Percentiles rank a stretch among this genome's conserved stretches.
These are phyloP conservation scores for Cyclura pinguis DNA, from an alignment of 2,797 vertebrate genomes.

Conservation along the genomic window DNA sequence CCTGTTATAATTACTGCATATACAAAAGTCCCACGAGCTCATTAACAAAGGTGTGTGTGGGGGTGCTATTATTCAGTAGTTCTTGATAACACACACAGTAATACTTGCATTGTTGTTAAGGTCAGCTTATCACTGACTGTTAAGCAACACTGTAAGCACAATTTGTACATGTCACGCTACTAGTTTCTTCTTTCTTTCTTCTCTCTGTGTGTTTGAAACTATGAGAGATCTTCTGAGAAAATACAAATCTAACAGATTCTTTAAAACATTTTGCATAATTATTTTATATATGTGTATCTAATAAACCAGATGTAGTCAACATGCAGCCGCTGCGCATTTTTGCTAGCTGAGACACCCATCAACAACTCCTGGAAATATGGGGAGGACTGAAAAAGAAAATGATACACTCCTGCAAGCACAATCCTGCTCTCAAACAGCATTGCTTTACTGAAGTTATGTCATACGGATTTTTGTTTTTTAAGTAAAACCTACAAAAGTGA, in stretches of 20 bases:
- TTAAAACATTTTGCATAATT: not conserved
- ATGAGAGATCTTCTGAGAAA: not conserved
- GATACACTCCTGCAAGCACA: not conserved
- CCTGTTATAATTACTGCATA: slow-evolving; percentile 27
- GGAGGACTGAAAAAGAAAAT: not conserved
- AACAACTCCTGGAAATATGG: not conserved
- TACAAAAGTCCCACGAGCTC: not conserved
- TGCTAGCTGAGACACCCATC: not conserved
- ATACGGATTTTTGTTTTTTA: too few species aligned
- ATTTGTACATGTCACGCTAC: not conserved
- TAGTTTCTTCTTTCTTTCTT: slow-evolving; percentile 6
- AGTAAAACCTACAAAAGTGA: too few species aligned
- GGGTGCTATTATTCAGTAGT: not conserved
- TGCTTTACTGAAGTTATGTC: too few species aligned
- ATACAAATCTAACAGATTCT: not conserved
- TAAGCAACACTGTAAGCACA: not conserved
- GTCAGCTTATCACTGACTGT: not conserved
- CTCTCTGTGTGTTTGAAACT: not conserved
- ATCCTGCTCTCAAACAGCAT: not conserved
- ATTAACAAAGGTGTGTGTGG: not conserved
- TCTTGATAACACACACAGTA: not conserved
- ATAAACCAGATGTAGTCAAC: not conserved
- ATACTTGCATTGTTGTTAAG: not conserved
- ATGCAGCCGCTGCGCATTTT: not conserved
- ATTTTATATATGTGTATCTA: not conserved